Conservation (phyloP, 2,113 vertebrate genomes). For the Chaetodon trifascialis region DNA sequence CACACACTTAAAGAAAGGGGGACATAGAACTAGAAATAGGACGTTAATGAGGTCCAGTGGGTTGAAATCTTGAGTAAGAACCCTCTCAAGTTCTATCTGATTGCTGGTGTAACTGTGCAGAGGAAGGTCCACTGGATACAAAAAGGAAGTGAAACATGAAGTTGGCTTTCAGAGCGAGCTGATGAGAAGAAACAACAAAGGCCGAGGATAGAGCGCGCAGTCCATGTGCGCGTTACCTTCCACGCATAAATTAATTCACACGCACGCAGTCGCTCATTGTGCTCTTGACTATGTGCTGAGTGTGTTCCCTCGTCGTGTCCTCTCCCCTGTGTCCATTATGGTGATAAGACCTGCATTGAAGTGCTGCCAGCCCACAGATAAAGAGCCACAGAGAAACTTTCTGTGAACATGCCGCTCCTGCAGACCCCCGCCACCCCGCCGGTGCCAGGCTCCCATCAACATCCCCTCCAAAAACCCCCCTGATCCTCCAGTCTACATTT, state of each 20-base stretch:
- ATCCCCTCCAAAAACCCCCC: neutral
- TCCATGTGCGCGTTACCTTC: neutral
- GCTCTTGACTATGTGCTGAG: conserved; percentile 43
- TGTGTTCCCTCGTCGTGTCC: conserved; percentile 69
- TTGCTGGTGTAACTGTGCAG: neutral
- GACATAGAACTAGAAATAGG: neutral
- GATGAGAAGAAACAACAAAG: conserved; percentile 25
- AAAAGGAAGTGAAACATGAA: conserved; percentile 19
- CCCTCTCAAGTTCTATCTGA: neutral
- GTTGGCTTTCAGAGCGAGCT: neutral
- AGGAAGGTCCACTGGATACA: neutral
- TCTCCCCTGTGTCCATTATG: conserved; percentile 77
- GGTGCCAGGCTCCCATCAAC: conserved; percentile 74
- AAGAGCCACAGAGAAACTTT: conserved; percentile 80
- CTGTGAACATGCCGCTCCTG: conserved; percentile 80
- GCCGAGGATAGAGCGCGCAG: neutral
- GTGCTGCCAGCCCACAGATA: conserved; percentile 83
- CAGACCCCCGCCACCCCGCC: conserved; percentile 56
- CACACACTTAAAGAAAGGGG: neutral
- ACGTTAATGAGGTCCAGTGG: neutral
- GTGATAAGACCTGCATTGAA: conserved; percentile 84
- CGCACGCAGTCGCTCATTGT: conserved; percentile 18
- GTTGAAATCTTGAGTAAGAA: neutral
- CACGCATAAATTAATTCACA: neutral
- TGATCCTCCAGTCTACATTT: conserved; percentile 11